Base-by-base conservation (phyloP, 2,113 vertebrate genomes). In the Cochlearius cochlearius region DNA sequence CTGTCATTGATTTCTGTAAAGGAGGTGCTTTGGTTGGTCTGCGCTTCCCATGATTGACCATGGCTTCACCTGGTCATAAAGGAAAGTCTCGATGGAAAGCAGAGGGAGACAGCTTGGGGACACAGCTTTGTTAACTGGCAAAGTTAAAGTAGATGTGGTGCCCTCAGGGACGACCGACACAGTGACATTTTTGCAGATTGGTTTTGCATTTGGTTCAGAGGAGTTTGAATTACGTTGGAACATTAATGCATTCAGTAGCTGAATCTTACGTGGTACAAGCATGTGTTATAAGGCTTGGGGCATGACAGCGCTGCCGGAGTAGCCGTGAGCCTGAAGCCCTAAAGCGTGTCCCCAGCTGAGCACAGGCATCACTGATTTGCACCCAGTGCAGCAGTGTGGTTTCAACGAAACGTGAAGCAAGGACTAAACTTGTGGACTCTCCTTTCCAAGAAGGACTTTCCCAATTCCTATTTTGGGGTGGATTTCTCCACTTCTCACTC, bases 51-150 rank as follows among this genome's bases (percentile, higher is more conserved):
- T 25, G 43, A 12, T 36, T 60, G 62, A 72, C 32, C 16, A 21
- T 0, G 0, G 21, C 47, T 64, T 77, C 49, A 55, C 34, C 36
- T 29, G 45, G 14, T 45, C 4, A 0, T 17, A 7, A 9, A 45
- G 55, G 26, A 52, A 22, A 56, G 11, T 60, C 41, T 66, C 2
- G 1, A 18, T 6, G 60, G 47, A 75, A 83, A 59, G 21, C 5
- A 41, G 30, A 71, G 10, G 10, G 62, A 76, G 4, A 9, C 3
- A 3, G 15, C 18, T 47, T 68, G 43, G 12, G 30, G 39, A 9
- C 26, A 38, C 23, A 69, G 34, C 21, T 58, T 56, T 39, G 30
- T 50, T 53, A 27, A n/a, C 2, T 41, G 60, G 3, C 18, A 36
- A 27, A 66, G 12, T 56, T 75, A 15, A 49, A 60, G 64, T 13